These are phyloP conservation scores for Neoarius graeffei DNA, from an alignment of 2,113 vertebrate genomes.

Conservation along the genomic window DNA sequence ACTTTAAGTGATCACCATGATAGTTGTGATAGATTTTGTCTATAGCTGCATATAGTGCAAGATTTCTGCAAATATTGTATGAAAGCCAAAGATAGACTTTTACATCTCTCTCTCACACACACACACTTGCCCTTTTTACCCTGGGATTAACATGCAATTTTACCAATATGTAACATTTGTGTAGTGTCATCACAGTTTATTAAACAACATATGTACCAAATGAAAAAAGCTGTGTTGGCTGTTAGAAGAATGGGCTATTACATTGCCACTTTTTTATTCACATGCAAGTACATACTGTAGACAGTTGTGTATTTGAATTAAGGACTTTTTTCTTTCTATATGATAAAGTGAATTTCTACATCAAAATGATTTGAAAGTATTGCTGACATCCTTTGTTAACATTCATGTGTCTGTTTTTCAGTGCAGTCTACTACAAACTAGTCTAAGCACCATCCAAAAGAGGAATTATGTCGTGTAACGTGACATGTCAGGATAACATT, in stretches of 20 bases:
- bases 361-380: background rate
- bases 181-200: background rate
- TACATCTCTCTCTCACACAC: too few species aligned
- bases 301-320: background rate
- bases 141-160: background rate
- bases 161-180: background rate
- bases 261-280: background rate
- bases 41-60: background rate
- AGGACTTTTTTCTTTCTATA: background rate
- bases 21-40: background rate
- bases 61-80: background rate
- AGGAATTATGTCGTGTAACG: slow-evolving; percentile 15
- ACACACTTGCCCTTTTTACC: background rate
- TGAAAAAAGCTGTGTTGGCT: background rate
- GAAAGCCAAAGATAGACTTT: background rate
- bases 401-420: slow-evolving; percentile 12
- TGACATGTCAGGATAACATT: slow-evolving; percentile 22
- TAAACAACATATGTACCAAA: background rate
- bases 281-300: background rate
- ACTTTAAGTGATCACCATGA: background rate
- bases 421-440: slow-evolving; percentile 2
- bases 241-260: background rate
- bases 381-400: background rate
- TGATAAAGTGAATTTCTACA: background rate
- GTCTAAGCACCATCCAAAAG: background rate